Evolutionary conservation across 1,140 invertebrate species (phyloP).

Genomic region (Caenorhabditis inopinata): DNA sequence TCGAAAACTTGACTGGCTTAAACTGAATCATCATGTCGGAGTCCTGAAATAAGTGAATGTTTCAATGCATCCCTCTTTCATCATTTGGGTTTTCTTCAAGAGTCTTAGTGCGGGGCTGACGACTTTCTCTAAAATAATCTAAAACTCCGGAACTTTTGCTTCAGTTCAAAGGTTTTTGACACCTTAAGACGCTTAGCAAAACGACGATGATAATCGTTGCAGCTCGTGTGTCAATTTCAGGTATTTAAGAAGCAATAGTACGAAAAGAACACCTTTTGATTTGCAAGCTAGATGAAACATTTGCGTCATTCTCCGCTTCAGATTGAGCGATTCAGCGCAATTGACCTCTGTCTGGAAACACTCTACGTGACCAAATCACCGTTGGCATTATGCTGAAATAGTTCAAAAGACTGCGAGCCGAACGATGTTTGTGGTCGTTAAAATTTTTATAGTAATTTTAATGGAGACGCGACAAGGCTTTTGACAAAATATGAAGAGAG

Average conservation of each 20-base stretch:
- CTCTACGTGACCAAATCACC: too few relatives aligned
- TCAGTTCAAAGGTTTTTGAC: slow-evolving; percentile 26
- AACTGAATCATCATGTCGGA: slow-evolving; percentile 6
- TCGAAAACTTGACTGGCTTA: background rate
- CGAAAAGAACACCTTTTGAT: background rate
- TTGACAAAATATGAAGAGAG: slow-evolving; percentile 2
- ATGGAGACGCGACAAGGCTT: slow-evolving; percentile 18
- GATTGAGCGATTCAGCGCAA: background rate
- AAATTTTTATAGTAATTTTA: slow-evolving; percentile 16
- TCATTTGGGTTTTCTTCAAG: too few relatives aligned
- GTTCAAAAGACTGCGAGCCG: background rate
- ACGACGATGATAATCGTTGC: slow-evolving; percentile 1
- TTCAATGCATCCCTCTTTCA: too few relatives aligned
- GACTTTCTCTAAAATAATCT: background rate
- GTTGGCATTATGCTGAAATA: background rate
- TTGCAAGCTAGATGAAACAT: background rate
- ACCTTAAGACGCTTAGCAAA: slow-evolving; percentile 18
- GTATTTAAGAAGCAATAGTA: too few relatives aligned
- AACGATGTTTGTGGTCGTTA: slow-evolving; percentile 4
- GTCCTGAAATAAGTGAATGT: background rate
- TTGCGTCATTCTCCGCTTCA: background rate
- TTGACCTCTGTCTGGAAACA: background rate
- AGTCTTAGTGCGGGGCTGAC: too few relatives aligned
- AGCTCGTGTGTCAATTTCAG: slow-evolving; percentile 8
- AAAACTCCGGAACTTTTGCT: background rate